Evolutionary conservation across 2,113 vertebrate genomes (phyloP).

Genomic region (Thinocorus orbignyianus): DNA sequence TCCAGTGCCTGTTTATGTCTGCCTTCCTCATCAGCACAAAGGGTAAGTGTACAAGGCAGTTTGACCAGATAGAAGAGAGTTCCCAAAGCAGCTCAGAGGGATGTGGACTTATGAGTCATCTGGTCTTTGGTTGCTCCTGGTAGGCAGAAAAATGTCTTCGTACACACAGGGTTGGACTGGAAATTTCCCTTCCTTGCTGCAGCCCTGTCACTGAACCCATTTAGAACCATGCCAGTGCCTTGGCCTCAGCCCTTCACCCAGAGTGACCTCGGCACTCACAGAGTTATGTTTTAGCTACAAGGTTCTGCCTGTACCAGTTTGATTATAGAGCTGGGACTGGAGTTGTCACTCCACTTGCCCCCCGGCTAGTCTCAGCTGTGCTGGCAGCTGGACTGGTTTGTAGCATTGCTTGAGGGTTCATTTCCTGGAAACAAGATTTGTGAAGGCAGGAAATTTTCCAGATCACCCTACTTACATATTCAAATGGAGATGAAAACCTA

Average conservation of each 20-base stretch:
- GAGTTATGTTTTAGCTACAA: neutral
- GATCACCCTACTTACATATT: neutral
- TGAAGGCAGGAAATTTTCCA: neutral
- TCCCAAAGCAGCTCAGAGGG: neutral
- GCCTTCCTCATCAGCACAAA: neutral
- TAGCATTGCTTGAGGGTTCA: neutral
- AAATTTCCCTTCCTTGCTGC: conserved; percentile 1
- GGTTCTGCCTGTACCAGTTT: neutral
- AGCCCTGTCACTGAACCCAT: neutral
- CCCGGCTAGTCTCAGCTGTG: neutral
- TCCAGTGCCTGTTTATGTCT: no score
- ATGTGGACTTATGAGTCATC: conserved; percentile 6
- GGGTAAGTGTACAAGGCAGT: neutral
- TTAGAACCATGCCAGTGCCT: neutral
- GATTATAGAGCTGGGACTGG: neutral
- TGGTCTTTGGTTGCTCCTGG: neutral
- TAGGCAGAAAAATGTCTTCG: neutral
- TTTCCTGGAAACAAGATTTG: neutral
- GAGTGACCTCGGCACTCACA: neutral
- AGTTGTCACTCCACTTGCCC: neutral
- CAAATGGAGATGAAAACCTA: neutral
- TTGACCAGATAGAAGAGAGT: neutral
- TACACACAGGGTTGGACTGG: neutral
- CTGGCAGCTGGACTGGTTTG: neutral
- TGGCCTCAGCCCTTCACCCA: neutral